Conservation (phyloP, 2,797 vertebrate genomes). For the Myioborus melanocephalus region DNA sequence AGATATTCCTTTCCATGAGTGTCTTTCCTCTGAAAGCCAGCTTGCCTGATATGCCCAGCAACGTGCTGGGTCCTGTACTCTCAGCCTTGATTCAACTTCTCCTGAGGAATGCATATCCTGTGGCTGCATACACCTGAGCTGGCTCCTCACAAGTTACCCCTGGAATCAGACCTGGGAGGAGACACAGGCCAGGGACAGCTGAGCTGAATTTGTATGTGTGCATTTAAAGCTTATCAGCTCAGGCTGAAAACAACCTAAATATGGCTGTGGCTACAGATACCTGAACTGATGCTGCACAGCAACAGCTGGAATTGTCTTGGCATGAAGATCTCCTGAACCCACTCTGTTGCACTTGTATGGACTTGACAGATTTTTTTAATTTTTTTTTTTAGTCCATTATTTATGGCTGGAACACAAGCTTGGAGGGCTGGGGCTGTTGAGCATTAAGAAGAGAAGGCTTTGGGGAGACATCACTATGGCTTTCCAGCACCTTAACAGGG, state of each 20-base stretch:
- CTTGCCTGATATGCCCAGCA: neutral
- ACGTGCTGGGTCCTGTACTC: conserved; percentile 9
- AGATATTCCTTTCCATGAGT: neutral
- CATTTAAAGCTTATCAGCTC: neutral
- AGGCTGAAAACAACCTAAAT: neutral
- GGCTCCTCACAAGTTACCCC: neutral
- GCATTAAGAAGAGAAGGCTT: neutral
- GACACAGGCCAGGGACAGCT: neutral
- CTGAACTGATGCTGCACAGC: neutral
- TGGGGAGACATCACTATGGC: too few relatives aligned
- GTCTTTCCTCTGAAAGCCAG: neutral
- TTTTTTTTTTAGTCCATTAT: neutral
- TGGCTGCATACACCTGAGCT: conserved; percentile 37
- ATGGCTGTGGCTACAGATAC: neutral
- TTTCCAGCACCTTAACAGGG: neutral
- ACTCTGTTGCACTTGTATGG: neutral
- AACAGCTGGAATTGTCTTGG: neutral
- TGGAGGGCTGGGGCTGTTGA: neutral
- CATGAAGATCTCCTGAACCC: neutral
- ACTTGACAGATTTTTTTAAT: neutral
- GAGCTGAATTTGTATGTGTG: neutral
- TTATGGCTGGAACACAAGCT: neutral
- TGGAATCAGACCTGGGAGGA: conserved; percentile 25
- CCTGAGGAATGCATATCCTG: neutral
- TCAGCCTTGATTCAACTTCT: neutral